A percentile compares a stretch with the other conserved stretches of the same genome.
Evolutionary conservation across 2,113 vertebrate genomes (phyloP).

Genomic region (Sinocyclocheilus rhinocerous): DNA sequence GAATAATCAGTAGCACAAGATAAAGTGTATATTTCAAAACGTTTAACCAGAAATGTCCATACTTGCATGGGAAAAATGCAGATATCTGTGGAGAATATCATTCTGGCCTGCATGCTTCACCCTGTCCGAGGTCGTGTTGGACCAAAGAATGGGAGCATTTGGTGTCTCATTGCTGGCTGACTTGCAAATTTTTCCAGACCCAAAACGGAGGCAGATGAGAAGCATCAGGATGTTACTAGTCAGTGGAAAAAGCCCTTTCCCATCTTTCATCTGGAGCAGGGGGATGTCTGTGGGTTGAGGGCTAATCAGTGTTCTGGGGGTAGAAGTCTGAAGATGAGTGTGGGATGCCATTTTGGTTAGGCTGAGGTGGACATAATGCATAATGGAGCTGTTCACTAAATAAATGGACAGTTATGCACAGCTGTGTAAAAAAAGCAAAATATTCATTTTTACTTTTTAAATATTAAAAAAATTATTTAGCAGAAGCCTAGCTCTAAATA

Average conservation of each 20-base stretch:
- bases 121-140: not conserved
- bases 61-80: not conserved
- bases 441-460: not conserved
- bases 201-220: conserved; percentile 27
- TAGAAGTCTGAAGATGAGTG: not conserved
- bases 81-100: not conserved
- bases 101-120: not conserved
- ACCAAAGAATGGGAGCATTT: conserved; percentile 4
- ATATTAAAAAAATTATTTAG: not conserved
- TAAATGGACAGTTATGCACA: not conserved
- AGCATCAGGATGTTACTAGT: conserved; percentile 11
- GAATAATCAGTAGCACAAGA: conserved; percentile 10
- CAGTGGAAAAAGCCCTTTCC: conserved; percentile 1
- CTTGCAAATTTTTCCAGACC: not conserved
- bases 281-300: conserved; percentile 22
- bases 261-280: conserved; percentile 21
- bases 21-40: not conserved
- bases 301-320: not conserved
- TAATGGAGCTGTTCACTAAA: not conserved
- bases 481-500: not conserved
- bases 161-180: conserved; percentile 3
- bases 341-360: not conserved
- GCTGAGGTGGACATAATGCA: not conserved
- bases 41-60: not conserved
- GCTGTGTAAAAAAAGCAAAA: not conserved